Base-by-base conservation (phyloP, 2,113 vertebrate species). In the Balaenoptera acutorostrata region DNA sequence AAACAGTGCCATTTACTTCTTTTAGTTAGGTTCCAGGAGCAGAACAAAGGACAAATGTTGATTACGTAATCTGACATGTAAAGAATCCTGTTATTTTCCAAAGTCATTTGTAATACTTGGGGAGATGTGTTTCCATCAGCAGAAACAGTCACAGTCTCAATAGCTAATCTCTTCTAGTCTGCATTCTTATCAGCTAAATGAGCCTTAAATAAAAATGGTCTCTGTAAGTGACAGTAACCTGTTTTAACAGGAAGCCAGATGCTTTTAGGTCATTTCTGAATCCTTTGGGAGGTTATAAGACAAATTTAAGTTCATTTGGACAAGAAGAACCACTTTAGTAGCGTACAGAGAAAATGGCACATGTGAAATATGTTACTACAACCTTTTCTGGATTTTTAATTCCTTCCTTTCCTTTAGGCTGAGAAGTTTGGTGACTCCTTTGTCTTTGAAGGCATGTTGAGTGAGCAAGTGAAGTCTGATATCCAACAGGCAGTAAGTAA, bases 381-480 rank as follows among this genome's bases (percentile, higher is more conserved):
- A 29, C 57, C 17, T 68, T 69, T 63, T 64, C 17, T 66, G 82
- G 57, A 9, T 78, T 68, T 88, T 90, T 91, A 20, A 97, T 94
- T 83, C 83, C 82, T 74, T 23, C 93, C 64, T 25, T 97, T 90
- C 97, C 74, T n/a, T 2, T 2, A 99, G 99, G 99, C 99, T 8
- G 99, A 99, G 98, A 99, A 97, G 80, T 99, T 99, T 92, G 99
- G 99, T 0, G 99, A 99, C 98, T 99, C 99, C 2, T 99, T 99
- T 98, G 99, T 99, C 78, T 99, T 99, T 95, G 99, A 99, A 94
- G 99, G 99, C 77, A 93, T 99, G 98, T 98, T 99, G 98, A 99
- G 99, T 77, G 99, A 99, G 39, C 97, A 97, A 46, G 99, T 99
- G 95, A 99, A 99, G 98, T 98, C 97, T 44, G 97, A 97, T 81